Conservation (phyloP, 2,113 vertebrate genomes). For the Sarotherodon lohbergeri region DNA sequence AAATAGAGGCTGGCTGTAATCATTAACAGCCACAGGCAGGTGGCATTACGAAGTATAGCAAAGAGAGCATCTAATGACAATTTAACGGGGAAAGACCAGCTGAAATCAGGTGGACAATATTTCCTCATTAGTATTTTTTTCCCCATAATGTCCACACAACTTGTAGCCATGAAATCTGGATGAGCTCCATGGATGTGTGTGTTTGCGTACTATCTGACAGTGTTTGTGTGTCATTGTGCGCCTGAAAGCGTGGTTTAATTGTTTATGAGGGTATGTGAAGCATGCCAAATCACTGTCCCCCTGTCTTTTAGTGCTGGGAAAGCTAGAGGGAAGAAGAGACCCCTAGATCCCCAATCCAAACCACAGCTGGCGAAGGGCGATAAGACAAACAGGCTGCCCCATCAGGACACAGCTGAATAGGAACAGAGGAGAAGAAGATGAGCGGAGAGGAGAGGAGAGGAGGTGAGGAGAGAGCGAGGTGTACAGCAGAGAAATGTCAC, state of each 20-base stretch:
- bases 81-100: neutral
- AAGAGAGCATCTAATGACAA: neutral
- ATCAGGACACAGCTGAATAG: conserved; percentile 35
- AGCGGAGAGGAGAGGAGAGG: neutral
- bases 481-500: conserved; percentile 36
- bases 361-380: conserved; percentile 53
- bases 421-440: conserved; percentile 27
- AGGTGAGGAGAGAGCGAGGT: neutral
- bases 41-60: conserved; percentile 2
- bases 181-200: neutral
- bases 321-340: conserved; percentile 32
- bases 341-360: conserved; percentile 35
- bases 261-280: conserved; percentile 28
- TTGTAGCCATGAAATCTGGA: conserved; percentile 17
- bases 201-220: neutral
- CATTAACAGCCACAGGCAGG: conserved; percentile 44
- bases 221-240: neutral
- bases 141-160: neutral
- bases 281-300: conserved; percentile 39
- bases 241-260: neutral
- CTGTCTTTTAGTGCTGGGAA: neutral
- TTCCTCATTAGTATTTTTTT: conserved; percentile 13
- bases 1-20: conserved; percentile 15
- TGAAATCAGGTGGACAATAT: conserved; percentile 1
- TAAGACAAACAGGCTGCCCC: conserved; percentile 53